These are phyloP conservation scores for Antitype chi DNA, from an alignment of 2,888 invertebrate genomes.

Conservation along the genomic window DNA sequence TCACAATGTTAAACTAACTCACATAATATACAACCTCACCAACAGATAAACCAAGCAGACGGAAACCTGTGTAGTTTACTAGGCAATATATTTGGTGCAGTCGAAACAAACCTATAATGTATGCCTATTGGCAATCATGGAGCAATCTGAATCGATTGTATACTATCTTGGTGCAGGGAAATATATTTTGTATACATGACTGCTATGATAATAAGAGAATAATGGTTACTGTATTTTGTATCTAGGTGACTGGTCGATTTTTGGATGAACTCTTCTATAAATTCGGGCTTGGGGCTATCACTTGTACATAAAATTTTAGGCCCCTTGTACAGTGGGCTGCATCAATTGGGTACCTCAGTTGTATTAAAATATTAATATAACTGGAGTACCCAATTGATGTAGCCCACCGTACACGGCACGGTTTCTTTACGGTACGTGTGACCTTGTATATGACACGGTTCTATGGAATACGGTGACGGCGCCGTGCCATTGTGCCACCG, in stretches of 20 bases:
- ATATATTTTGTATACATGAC: not conserved
- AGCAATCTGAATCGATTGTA: constrained; percentile 27
- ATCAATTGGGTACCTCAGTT: no score
- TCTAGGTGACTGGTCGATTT: not conserved
- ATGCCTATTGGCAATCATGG: constrained; percentile 41
- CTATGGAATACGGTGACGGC: not conserved
- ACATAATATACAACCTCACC: not conserved
- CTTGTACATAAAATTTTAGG: not conserved
- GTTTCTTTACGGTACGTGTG: no score
- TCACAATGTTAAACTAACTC: not conserved
- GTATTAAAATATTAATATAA: no score
- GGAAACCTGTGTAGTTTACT: constrained; percentile 27
- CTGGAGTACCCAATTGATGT: no score
- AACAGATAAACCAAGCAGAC: constrained; percentile 16
- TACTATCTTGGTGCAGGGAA: not conserved
- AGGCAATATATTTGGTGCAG: constrained; percentile 41
- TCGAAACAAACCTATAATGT: constrained; percentile 24
- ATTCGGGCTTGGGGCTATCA: not conserved
- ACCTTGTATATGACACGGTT: not conserved
- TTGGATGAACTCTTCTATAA: no score
- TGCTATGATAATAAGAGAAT: not conserved
- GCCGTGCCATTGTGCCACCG: not conserved
- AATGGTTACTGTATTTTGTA: not conserved
- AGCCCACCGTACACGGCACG: no score
- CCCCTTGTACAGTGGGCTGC: no score